Percentiles rank a stretch among this genome's conserved stretches.
Conservation (phyloP, 2,797 vertebrate genomes). For the Rousettus madagascariensis region DNA sequence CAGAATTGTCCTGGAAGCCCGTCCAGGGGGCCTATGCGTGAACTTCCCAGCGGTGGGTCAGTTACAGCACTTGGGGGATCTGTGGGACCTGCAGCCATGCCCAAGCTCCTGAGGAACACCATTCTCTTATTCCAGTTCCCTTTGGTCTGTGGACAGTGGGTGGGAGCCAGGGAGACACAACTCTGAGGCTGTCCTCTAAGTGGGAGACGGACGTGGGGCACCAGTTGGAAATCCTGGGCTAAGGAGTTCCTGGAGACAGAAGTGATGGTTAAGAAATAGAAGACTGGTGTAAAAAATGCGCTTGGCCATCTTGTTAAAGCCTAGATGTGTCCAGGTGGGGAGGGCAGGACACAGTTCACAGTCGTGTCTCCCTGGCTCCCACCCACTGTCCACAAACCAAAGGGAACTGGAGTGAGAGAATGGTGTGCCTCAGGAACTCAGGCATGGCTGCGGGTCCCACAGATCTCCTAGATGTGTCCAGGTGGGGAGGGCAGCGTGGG, state of each 20-base stretch:
- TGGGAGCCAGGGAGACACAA: neutral
- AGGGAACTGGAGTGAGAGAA: neutral
- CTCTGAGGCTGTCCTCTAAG: neutral
- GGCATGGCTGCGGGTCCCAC: too few species aligned
- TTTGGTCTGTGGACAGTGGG: neutral
- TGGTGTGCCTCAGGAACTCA: too few species aligned
- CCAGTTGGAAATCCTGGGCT: neutral
- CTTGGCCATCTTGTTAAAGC: neutral
- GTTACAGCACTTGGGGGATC: neutral
- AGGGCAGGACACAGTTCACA: too few species aligned
- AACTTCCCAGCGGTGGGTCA: neutral
- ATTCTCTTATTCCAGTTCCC: neutral
- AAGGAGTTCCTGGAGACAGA: neutral
- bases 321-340: neutral
- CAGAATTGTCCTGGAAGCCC: neutral
- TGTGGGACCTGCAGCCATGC: too few species aligned
- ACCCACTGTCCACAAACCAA: neutral
- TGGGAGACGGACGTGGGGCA: neutral
- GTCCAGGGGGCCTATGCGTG: neutral
- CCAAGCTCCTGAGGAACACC: too few species aligned
- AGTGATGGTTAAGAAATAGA: neutral
- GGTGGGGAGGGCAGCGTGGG: neutral
- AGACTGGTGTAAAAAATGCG: neutral
- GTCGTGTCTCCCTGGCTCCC: neutral
- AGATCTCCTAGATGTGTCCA: neutral